Base-by-base conservation (phyloP, 2,113 vertebrate species). In the Tachuris rubrigastra region DNA sequence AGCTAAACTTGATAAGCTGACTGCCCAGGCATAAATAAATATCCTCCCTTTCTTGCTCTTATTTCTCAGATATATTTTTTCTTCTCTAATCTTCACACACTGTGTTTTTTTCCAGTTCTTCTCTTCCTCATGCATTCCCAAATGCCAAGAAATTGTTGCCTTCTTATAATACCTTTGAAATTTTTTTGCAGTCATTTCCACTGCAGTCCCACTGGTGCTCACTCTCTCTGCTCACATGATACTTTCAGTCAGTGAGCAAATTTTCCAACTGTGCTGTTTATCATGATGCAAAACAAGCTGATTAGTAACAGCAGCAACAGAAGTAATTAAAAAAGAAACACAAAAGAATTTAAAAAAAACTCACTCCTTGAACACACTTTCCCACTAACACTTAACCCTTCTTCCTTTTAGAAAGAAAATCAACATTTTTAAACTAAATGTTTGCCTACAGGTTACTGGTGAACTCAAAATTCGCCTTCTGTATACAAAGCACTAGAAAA, bases 181-280 rank as follows among this genome's bases (percentile, higher is more conserved):
- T 90, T 37, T 86, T 66, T 88, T 74, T 81, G 73, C 65, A 92
- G 23, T 68, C 14, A 35, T 90, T 92, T 86, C 56, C 42, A 72
- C 12, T n/a, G n/a, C 3, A 5, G 52, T 93, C 88, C 56, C 85
- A 58, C 15, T 41, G 44, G 60, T 92, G 25, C 49, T 52, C 59
- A 37, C 76, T 90, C 47, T 88, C 67, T 86, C 27, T 53, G 28
- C 37, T 94, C 90, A 84, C 50, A 55, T 41, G 56, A 72, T 75
- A 47, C 9, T 81, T 96, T 89, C 83, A 92, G 84, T 93, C 90
- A 97, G 73, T 65, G 69, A 94, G 44, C 18, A 94, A 81, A 81
- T 90, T 85, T 93, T 97, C 88, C 93, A 93, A 80, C 96, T 97
- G 90, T 73, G 76, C 68, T 92, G 52, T 92, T 96, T 75, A 92